Percentiles rank a stretch among this genome's conserved stretches.
phyloP scores from a whole-genome alignment of 2,797 vertebrate genomes.

The Pristis pectinata region DNA sequence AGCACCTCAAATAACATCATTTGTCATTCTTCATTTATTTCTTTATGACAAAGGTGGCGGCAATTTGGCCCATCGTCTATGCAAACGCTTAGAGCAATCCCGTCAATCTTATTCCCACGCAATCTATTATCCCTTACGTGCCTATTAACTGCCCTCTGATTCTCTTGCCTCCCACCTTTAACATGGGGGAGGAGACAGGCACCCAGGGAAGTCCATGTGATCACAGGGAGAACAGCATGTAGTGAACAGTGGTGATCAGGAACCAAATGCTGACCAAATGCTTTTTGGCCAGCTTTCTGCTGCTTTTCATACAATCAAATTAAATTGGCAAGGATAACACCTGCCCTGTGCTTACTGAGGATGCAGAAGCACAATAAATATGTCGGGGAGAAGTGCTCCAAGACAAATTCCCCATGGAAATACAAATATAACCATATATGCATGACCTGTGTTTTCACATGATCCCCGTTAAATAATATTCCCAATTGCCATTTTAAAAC shows the following conservation, averaged over 20 bases:
- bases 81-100: no score
- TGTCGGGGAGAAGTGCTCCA: not conserved
- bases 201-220: no score
- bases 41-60: no score
- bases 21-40: not conserved
- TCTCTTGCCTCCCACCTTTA: no score
- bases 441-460: not conserved
- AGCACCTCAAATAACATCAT: not conserved
- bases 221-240: not conserved
- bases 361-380: not conserved
- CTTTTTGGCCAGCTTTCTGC: no score
- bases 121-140: no score
- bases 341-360: not conserved
- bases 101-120: no score
- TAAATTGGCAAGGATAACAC: not conserved
- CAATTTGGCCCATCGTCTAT: no score
- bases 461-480: no score
- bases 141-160: no score
- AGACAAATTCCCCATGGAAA: not conserved
- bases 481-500: not conserved
- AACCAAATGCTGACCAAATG: not conserved
- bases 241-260: not conserved
- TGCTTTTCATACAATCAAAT: not conserved
- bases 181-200: no score
- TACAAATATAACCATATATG: not conserved